A percentile compares a stretch with the other conserved stretches of the same genome.
Evolutionary conservation across 1,140 invertebrate genomes (phyloP).

Genomic region (Neodiprion pinetum): DNA sequence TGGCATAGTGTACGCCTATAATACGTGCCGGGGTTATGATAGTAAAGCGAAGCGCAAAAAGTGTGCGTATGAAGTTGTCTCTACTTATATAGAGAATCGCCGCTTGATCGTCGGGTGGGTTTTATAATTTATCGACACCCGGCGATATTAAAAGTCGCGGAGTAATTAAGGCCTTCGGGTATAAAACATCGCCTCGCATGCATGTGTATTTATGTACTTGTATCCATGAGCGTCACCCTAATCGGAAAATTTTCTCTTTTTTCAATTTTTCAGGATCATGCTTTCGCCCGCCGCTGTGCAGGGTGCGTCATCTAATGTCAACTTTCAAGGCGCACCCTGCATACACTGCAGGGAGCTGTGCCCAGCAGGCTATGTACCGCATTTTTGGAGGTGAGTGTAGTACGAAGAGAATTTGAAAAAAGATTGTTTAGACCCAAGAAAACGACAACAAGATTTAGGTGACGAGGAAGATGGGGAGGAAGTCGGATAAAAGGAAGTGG

Average conservation of each 20-base stretch:
- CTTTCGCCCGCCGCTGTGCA: slow-evolving; percentile 45
- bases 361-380: slow-evolving; percentile 55
- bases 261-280: slow-evolving; percentile 45
- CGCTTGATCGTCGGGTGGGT: too few species aligned
- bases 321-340: slow-evolving; percentile 56
- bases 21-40: too few species aligned
- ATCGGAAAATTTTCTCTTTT: neutral
- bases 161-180: too few species aligned
- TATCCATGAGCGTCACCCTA: too few species aligned
- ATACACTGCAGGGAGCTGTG: slow-evolving; percentile 57
- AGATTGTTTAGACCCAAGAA: slow-evolving; percentile 25
- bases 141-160: too few species aligned
- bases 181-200: too few species aligned
- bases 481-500: neutral
- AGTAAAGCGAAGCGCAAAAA: too few species aligned
- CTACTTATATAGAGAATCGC: too few species aligned
- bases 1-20: too few species aligned
- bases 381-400: slow-evolving; percentile 57
- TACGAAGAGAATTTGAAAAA: neutral
- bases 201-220: too few species aligned
- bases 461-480: neutral
- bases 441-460: neutral
- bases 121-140: too few species aligned
- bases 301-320: slow-evolving; percentile 44
- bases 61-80: too few species aligned